These are phyloP conservation scores for Cebus imitator DNA, from an alignment of 2,113 vertebrate genomes.

Conservation along the genomic window DNA sequence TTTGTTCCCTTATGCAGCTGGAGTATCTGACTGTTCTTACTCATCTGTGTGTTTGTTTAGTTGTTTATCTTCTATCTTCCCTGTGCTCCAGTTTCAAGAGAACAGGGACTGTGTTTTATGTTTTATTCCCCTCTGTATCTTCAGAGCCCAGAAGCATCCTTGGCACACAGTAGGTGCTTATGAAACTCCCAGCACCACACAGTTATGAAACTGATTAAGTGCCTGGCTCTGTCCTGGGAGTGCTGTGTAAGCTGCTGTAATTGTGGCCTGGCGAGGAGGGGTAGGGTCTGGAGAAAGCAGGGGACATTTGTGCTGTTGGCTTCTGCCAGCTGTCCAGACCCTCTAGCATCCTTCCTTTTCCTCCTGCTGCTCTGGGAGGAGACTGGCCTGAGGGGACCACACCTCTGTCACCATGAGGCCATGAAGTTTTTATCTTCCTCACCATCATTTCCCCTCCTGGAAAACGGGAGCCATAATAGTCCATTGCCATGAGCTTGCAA, in stretches of 20 bases:
- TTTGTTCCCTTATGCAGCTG: too few relatives aligned
- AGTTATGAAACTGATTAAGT: neutral
- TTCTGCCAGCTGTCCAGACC: neutral
- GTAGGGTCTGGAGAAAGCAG: neutral
- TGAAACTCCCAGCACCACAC: neutral
- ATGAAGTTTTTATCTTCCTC: too few relatives aligned
- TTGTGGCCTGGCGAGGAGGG: neutral
- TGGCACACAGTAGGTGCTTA: neutral
- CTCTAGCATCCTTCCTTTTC: accelerated
- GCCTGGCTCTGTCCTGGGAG: neutral
- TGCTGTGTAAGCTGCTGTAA: neutral
- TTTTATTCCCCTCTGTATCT: neutral
- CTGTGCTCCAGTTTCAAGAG: neutral
- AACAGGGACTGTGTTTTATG: too few relatives aligned
- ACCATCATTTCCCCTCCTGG: neutral
- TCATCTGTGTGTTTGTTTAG: neutral
- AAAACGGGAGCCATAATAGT: accelerated
- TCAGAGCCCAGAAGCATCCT: too few relatives aligned
- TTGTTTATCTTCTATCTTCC: neutral
- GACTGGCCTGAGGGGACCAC: neutral
- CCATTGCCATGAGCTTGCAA: accelerated
- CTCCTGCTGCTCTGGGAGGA: accelerated
- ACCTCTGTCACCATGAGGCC: neutral
- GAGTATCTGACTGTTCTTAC: neutral
- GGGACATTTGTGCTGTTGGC: accelerated